These are phyloP conservation scores for Choloepus didactylus DNA, from an alignment of 2,797 vertebrate species.

Conservation along the genomic window DNA sequence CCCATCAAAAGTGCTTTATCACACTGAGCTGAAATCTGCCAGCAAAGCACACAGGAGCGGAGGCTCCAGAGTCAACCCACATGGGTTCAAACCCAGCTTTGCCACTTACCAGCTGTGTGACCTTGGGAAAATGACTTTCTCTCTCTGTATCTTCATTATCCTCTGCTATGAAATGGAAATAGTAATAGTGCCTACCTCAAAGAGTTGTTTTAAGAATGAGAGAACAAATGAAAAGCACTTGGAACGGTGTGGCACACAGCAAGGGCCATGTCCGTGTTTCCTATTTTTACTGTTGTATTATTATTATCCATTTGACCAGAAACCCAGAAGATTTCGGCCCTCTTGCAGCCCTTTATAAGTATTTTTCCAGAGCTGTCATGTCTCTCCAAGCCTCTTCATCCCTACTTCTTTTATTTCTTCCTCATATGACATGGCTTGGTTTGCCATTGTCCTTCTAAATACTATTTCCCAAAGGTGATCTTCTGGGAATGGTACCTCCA, in stretches of 20 bases:
- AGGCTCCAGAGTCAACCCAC: not conserved
- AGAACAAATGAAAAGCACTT: constrained; percentile 42
- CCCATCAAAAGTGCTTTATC: not conserved
- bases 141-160: constrained; percentile 27
- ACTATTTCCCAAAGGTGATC: not conserved
- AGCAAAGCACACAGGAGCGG: not conserved
- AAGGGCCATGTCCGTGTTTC: not conserved
- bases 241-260: not conserved
- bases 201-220: constrained; percentile 17
- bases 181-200: not conserved
- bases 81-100: not conserved
- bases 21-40: constrained; percentile 14
- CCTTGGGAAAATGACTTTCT: constrained; percentile 13
- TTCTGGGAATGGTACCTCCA: not conserved
- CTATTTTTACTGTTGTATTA: not conserved
- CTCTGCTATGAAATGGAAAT: constrained; percentile 33
- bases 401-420: constrained; percentile 41
- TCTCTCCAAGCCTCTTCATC: not conserved
- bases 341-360: not conserved
- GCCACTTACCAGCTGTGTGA: not conserved
- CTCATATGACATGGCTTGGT: not conserved
- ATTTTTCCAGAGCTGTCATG: not conserved
- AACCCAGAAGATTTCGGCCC: not conserved
- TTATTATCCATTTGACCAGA: constrained; percentile 2
- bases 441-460: constrained; percentile 52